Conservation (phyloP, 2,797 vertebrate genomes). For the Takifugu ocellatus region DNA sequence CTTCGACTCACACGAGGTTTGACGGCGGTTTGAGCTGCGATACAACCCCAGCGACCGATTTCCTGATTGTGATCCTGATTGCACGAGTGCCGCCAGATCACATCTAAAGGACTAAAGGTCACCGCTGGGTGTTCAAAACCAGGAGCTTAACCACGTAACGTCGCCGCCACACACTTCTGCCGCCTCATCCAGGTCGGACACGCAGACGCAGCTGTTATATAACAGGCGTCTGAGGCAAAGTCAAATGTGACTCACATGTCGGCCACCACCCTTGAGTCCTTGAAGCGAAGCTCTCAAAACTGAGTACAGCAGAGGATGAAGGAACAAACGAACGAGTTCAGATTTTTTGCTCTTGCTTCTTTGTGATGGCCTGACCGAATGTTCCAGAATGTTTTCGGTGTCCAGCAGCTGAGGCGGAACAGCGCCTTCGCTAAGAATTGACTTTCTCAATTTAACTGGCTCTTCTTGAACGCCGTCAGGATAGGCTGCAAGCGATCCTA, state of each 20-base stretch:
- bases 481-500: conserved; percentile 6
- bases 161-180: no score
- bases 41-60: no score
- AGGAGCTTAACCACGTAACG: no score
- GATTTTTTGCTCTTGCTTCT: background rate
- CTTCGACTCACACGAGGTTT: no score
- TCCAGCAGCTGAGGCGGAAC: conserved; percentile 7
- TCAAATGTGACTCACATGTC: conserved; percentile 18
- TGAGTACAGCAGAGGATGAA: background rate
- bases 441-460: conserved; percentile 16
- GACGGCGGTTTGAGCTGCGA: no score
- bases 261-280: conserved; percentile 33
- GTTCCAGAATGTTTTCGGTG: conserved; percentile 3
- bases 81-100: no score
- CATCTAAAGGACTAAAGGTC: no score
- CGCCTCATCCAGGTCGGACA: no score
- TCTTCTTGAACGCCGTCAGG: conserved; percentile 29
- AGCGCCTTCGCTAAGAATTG: conserved; percentile 14
- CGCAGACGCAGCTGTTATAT: no score
- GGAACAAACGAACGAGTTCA: background rate
- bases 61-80: no score
- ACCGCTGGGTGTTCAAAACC: no score
- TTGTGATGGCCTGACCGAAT: conserved; percentile 4
- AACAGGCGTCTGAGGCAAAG: background rate
- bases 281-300: conserved; percentile 22